A percentile compares a stretch with the other conserved stretches of the same genome.
phyloP scores from a whole-genome alignment of 2,888 invertebrate species.

The Netelia inedita region DNA sequence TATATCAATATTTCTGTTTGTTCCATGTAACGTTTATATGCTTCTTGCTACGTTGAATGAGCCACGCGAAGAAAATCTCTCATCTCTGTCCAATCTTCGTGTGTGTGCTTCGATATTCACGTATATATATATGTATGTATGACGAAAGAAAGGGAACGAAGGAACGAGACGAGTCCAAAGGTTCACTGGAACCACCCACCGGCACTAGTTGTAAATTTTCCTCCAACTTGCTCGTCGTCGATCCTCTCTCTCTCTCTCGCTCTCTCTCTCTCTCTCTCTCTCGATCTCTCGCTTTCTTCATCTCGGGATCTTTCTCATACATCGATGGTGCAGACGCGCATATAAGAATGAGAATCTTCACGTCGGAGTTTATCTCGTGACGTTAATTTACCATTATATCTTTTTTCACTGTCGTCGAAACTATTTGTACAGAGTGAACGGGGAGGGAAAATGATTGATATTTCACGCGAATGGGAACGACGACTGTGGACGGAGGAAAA shows the following conservation, averaged over 20 bases:
- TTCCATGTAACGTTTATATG: conserved; percentile 73
- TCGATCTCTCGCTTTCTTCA: too few species aligned
- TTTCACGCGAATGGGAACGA: neutral
- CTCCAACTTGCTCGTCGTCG: conserved; percentile 65
- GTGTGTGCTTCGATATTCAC: neutral
- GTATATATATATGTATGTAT: conserved; percentile 12
- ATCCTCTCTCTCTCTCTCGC: conserved; percentile 26
- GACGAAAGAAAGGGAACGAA: conserved; percentile 35
- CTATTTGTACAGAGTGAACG: neutral
- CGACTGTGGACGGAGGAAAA: too few species aligned
- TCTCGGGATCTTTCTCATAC: conserved; percentile 43
- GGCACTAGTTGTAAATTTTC: conserved; percentile 68
- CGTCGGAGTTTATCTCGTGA: conserved; percentile 20
- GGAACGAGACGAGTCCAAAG: conserved; percentile 56
- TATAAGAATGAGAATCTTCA: conserved; percentile 20
- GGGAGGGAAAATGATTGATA: neutral
- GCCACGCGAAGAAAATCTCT: conserved; percentile 25
- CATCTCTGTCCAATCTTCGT: conserved; percentile 39
- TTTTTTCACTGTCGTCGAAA: conserved; percentile 38
- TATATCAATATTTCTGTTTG: conserved; percentile 78
- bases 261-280: neutral
- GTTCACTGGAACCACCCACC: conserved; percentile 69
- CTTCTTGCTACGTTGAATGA: conserved; percentile 60
- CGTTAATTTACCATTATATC: conserved; percentile 66
- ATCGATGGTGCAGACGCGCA: neutral